These are phyloP conservation scores for Amia ocellicauda DNA, from an alignment of 2,113 vertebrate species.

Conservation along the genomic window DNA sequence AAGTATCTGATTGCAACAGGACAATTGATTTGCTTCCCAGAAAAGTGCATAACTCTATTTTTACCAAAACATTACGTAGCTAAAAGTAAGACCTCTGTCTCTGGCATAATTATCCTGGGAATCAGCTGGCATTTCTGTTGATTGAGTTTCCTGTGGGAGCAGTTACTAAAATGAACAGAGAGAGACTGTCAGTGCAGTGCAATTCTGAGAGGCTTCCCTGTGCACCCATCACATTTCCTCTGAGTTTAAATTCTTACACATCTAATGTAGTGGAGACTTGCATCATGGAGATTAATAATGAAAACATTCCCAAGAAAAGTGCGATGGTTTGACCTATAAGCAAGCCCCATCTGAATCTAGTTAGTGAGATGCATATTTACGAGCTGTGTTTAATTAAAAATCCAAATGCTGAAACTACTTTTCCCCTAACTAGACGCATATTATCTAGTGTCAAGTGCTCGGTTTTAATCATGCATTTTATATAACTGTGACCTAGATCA, in stretches of 20 bases:
- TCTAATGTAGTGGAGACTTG: neutral
- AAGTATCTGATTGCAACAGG: no score
- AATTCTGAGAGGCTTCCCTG: neutral
- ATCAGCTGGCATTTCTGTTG: neutral
- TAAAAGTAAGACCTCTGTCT: neutral
- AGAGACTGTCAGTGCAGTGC: neutral
- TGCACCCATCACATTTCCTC: neutral
- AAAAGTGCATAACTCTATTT: no score
- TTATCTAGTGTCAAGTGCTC: constrained; percentile 73
- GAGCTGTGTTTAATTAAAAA: constrained; percentile 75
- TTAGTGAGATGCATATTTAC: constrained; percentile 69
- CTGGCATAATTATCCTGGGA: neutral
- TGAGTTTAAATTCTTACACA: neutral
- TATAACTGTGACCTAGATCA: constrained; percentile 74
- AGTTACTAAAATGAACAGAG: constrained; percentile 6
- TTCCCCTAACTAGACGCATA: constrained; percentile 66
- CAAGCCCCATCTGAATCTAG: constrained; percentile 65
- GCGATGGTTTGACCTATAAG: constrained; percentile 69
- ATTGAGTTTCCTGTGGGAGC: neutral
- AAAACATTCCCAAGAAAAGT: constrained; percentile 64
- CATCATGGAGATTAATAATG: constrained; percentile 63
- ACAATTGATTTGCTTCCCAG: no score
- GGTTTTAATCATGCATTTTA: constrained; percentile 78
- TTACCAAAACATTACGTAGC: neutral
- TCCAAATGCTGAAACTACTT: constrained; percentile 62